These are phyloP conservation scores for Aporophyla lueneburgensis DNA, from an alignment of 2,888 invertebrate species.

Conservation along the genomic window DNA sequence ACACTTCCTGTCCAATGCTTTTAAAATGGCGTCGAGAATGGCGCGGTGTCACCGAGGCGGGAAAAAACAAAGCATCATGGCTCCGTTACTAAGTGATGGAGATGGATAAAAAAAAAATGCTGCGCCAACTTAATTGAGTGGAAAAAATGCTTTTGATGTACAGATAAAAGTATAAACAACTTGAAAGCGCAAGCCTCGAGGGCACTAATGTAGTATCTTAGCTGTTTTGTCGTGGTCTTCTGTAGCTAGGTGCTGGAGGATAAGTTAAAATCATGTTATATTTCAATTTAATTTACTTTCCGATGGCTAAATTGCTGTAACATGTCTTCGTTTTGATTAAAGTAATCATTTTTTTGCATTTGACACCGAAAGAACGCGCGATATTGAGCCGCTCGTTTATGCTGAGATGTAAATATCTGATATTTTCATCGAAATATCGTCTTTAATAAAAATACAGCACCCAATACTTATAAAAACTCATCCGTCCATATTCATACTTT, in stretches of 20 bases:
- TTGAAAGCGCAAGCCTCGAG: conserved; percentile 28
- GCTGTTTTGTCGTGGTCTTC: conserved; percentile 11
- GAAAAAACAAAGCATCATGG: conserved; percentile 60
- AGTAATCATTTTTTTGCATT: conserved; percentile 31
- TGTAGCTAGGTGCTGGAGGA: conserved; percentile 1
- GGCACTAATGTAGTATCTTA: conserved; percentile 12
- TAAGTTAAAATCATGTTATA: conserved; percentile 1
- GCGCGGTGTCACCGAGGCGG: conserved; percentile 60
- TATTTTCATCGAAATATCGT: conserved; percentile 35
- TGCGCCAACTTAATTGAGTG: conserved; percentile 64
- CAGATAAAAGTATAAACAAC: conserved; percentile 44
- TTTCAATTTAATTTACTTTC: conserved; percentile 29
- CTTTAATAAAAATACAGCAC: conserved; percentile 32
- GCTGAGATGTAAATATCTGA: conserved; percentile 25
- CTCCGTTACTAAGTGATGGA: conserved; percentile 53
- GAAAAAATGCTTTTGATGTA: conserved; percentile 63
- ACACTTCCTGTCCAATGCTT: conserved; percentile 68
- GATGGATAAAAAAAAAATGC: conserved; percentile 57
- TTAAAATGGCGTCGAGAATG: conserved; percentile 69
- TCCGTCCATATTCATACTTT: conserved; percentile 66
- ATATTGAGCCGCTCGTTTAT: conserved; percentile 11
- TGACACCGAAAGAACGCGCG: conserved; percentile 1
- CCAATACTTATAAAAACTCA: conserved; percentile 52
- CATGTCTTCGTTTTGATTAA: conserved; percentile 26
- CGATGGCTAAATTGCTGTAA: conserved; percentile 13